Conservation (phyloP, 1,140 invertebrate species). For the Apis dorsata region DNA sequence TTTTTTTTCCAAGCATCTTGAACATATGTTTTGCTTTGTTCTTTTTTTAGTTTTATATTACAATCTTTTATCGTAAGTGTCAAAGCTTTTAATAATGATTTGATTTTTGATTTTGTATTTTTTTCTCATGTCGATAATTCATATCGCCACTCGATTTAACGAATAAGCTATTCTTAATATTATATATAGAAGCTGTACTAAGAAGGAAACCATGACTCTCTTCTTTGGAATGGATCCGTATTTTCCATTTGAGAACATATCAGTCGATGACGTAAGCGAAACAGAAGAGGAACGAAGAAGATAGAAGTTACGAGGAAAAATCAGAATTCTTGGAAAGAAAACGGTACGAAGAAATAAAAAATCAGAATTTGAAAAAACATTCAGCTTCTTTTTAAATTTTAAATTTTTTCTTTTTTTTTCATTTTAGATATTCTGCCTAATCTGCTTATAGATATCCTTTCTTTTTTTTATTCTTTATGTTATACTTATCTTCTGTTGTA, state of each 20-base stretch:
- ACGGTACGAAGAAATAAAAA: background rate
- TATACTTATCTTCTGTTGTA: too few relatives aligned
- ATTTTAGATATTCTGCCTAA: too few relatives aligned
- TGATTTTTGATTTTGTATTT: background rate
- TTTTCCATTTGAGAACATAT: background rate
- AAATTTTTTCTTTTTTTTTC: background rate
- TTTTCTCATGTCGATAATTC: background rate
- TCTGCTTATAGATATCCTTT: too few relatives aligned
- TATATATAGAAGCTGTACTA: background rate
- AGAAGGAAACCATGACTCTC: background rate
- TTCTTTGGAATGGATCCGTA: background rate
- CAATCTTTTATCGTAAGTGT: too few relatives aligned
- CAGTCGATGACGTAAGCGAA: background rate
- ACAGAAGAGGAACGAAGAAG: background rate
- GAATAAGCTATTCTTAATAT: background rate
- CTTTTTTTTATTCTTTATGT: too few relatives aligned
- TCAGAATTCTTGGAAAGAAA: background rate
- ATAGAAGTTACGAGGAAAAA: slow-evolving; percentile 2
- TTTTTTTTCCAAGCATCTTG: background rate
- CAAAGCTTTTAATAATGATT: too few relatives aligned
- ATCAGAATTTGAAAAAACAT: background rate
- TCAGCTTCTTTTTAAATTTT: too few relatives aligned
- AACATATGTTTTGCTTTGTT: slow-evolving; percentile 19
- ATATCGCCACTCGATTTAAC: background rate
- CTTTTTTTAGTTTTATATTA: background rate